Base-by-base conservation (phyloP, 2,113 vertebrate species). In the Pomatorhinus ruficollis region DNA sequence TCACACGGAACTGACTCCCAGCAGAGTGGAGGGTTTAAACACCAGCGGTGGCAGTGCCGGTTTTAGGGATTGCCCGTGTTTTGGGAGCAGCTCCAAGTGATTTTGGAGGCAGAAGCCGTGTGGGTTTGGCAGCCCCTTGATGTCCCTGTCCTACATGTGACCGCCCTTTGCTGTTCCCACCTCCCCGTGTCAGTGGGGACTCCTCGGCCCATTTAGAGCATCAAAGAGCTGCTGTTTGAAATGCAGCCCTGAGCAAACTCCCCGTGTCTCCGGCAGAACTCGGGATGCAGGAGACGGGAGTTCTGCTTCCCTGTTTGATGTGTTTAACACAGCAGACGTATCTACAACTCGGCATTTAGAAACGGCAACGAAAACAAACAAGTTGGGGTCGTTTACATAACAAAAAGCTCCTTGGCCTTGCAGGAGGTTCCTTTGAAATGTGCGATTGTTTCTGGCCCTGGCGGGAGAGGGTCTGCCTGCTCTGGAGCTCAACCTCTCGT, bases 351-450 rank as follows among this genome's bases (percentile, higher is more conserved):
- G 91, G 90, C 90, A 39, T 89, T 95, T 95, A 24, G 94, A 95
- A 93, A 90, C 89, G 20, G 40, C 89, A 92, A 87, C 80, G 39
- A 86, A 94, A 93, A 44, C 93, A 86, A 91, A 96, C 89, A 83
- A 92, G 79, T 16, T 65, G n/a, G 77, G 93, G 40, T 88, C n/a
- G 96, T 97, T 97, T 97, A 53, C 97, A 95, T 95, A 90, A 97
- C 87, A 97, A 95, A 95, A 93, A 89, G 83, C 87, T 83, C 86
- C 89, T 93, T 94, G 90, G 83, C 85, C 89, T 95, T 83, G 86
- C 88, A 56, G 96, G 93, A 92, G 76, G 49, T 24, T 76, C 75
- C 96, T 97, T 97, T 97, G 97, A 98, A 97, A 96, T 95, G 97
- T 70, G 5, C 45, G 74, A 12, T 87, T 75, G 68, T 87, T 96